Conservation (phyloP, 2,113 vertebrate genomes). For the Pycnonotus jocosus region DNA sequence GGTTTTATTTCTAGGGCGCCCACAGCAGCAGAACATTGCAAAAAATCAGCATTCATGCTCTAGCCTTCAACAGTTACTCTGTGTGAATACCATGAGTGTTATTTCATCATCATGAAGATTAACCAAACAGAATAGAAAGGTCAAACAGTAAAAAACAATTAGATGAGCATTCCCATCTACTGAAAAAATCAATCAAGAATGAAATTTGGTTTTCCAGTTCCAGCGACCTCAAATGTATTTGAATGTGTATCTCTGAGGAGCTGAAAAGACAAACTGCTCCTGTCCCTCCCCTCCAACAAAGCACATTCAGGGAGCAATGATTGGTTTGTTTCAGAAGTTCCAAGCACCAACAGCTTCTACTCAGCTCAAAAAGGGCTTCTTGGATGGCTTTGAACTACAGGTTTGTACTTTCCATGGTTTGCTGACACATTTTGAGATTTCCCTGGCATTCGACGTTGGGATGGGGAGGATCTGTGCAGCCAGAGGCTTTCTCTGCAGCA, state of each 20-base stretch:
- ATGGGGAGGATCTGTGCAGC: background rate
- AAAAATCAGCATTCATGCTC: constrained; percentile 16
- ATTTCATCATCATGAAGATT: constrained; percentile 56
- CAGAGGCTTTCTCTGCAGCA: background rate
- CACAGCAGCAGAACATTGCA: background rate
- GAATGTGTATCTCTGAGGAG: constrained; percentile 8
- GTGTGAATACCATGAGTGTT: constrained; percentile 42
- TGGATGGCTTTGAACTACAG: background rate
- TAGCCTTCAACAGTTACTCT: background rate
- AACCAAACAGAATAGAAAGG: constrained; percentile 58
- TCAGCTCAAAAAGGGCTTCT: background rate
- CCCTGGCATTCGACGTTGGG: background rate
- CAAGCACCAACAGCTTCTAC: background rate
- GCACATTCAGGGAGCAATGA: background rate
- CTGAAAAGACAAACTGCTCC: constrained; percentile 6
- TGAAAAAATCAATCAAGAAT: constrained; percentile 63
- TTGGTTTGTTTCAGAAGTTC: background rate
- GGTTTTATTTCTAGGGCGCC: background rate
- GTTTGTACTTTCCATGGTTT: background rate
- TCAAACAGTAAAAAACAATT: constrained; percentile 63
- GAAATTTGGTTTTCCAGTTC: constrained; percentile 56
- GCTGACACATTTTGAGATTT: background rate
- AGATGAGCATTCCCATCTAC: constrained; percentile 42
- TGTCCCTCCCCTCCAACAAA: background rate
- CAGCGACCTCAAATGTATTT: constrained; percentile 27